These are phyloP conservation scores for Cephus pulcher DNA, from an alignment of 2,888 invertebrate genomes.

Conservation along the genomic window DNA sequence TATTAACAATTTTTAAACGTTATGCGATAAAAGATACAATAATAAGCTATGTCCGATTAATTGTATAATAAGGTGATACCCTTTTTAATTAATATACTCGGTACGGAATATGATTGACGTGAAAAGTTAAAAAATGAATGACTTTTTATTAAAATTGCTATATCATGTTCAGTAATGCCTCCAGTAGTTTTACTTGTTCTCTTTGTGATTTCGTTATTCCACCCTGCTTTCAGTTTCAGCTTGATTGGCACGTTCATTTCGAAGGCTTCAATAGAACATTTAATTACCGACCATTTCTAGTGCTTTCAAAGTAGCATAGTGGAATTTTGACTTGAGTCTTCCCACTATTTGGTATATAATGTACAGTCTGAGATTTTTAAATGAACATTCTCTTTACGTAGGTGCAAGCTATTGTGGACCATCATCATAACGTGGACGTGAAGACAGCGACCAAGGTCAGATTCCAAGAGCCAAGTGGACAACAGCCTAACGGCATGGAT, in stretches of 20 bases:
- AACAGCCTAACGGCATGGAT: constrained; percentile 56
- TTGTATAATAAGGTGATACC: background rate
- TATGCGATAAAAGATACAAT: background rate
- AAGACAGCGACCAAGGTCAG: constrained; percentile 87
- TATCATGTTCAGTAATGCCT: background rate
- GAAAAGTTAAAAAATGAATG: background rate
- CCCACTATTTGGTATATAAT: background rate
- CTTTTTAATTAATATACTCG: background rate
- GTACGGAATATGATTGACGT: background rate
- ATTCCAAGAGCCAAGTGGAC: constrained; percentile 79
- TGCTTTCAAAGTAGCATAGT: constrained; percentile 55
- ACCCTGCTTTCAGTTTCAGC: constrained; percentile 43
- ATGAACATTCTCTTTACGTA: constrained; percentile 58
- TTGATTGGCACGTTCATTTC: constrained; percentile 60
- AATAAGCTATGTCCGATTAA: background rate
- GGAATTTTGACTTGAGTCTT: constrained; percentile 28
- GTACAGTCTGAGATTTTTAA: background rate
- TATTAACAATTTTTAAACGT: background rate
- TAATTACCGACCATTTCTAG: constrained; percentile 46
- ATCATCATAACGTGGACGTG: constrained; percentile 80
- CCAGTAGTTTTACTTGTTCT: background rate
- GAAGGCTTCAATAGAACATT: constrained; percentile 55
- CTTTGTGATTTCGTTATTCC: constrained; percentile 8
- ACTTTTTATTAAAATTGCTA: background rate
- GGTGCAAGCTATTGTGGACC: constrained; percentile 95